These are phyloP conservation scores for Erethizon dorsatum DNA, from an alignment of 2,797 vertebrate genomes.

Conservation along the genomic window DNA sequence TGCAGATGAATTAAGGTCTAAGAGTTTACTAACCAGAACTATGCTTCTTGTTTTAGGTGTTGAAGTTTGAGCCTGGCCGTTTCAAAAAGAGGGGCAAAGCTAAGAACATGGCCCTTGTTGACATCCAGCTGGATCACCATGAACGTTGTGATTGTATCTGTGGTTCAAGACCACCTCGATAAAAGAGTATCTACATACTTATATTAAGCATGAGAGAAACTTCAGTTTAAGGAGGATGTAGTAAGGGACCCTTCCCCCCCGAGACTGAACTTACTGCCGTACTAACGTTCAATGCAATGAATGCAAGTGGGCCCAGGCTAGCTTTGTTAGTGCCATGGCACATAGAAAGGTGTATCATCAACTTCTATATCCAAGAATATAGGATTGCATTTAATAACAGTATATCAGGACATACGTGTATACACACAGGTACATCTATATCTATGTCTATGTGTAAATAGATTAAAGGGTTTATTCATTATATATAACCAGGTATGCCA, in stretches of 20 bases:
- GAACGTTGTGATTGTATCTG: constrained; percentile 97
- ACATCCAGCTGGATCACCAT: constrained; percentile 97
- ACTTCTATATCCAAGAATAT: constrained; percentile 80
- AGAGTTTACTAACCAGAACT: constrained; percentile 65
- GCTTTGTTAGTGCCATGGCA: constrained; percentile 84
- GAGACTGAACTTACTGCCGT: constrained; percentile 79
- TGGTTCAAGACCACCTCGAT: constrained; percentile 95
- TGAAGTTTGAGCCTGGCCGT: constrained; percentile 93
- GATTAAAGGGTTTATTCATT: constrained; percentile 51
- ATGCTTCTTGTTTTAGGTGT: constrained; percentile 92
- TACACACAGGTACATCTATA: background rate
- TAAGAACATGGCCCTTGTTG: constrained; percentile 93
- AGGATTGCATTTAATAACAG: constrained; percentile 81
- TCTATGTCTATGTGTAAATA: constrained; percentile 72
- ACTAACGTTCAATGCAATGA: constrained; percentile 85
- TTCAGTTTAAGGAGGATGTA: constrained; percentile 82
- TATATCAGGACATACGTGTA: constrained; percentile 48
- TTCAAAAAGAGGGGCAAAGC: constrained; percentile 89
- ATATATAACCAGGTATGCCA: constrained; percentile 23
- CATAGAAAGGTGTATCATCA: constrained; percentile 80
- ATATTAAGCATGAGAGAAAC: constrained; percentile 68
- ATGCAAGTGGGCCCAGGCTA: constrained; percentile 80
- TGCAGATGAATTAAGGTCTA: background rate
- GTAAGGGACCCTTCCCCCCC: constrained; percentile 77
- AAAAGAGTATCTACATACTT: constrained; percentile 80